Conservation (phyloP, 2,797 vertebrate species). For the Austrolebias charrua region DNA sequence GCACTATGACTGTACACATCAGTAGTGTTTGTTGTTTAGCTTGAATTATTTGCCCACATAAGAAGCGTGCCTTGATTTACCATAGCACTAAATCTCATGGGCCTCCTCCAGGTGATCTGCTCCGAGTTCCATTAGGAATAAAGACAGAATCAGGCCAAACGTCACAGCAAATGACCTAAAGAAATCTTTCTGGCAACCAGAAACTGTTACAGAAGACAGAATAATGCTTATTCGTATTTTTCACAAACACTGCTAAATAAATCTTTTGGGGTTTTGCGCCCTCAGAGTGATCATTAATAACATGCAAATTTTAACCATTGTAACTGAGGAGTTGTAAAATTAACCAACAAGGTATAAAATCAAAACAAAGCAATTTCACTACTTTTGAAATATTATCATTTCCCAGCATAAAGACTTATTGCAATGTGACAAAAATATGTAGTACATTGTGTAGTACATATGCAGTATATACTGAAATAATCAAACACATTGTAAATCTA, state of each 20-base stretch:
- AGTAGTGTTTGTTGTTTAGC: conserved; percentile 10
- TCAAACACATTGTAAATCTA: too few relatives aligned
- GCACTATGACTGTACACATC: conserved; percentile 6
- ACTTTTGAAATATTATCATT: background rate
- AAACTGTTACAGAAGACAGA: conserved; percentile 4
- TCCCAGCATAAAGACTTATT: background rate
- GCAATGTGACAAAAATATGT: background rate
- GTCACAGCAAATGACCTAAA: conserved; percentile 14
- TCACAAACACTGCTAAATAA: background rate
- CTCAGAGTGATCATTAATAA: background rate
- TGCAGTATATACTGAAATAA: too few relatives aligned
- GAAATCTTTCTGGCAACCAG: conserved; percentile 5
- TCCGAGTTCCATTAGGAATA: conserved; percentile 38
- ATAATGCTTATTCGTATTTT: background rate
- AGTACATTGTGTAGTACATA: background rate
- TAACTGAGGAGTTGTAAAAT: background rate
- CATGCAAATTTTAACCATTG: background rate
- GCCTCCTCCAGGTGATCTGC: conserved; percentile 43
- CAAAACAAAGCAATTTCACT: conserved; percentile 16
- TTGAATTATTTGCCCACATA: conserved; percentile 31
- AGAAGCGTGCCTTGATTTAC: conserved; percentile 37
- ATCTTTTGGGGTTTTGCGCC: background rate
- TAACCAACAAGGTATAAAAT: background rate
- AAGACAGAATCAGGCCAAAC: conserved; percentile 45
- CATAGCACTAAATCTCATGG: conserved; percentile 43